Base-by-base conservation (phyloP, 2,888 invertebrate genomes). In the Andrena bicolor region DNA sequence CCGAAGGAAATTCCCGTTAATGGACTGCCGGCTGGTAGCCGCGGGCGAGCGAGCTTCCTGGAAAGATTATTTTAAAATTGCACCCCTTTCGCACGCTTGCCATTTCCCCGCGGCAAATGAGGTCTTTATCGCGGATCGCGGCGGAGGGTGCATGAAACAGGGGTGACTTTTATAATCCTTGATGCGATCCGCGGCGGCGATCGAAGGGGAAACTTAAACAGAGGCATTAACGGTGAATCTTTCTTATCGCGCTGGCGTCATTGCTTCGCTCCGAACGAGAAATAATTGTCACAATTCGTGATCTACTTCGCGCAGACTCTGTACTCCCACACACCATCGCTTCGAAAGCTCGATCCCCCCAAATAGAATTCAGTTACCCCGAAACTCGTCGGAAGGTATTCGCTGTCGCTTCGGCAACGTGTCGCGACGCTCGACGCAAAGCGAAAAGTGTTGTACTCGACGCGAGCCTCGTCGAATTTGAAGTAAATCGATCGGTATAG, bases 361-460 rank as follows among this genome's bases (percentile, higher is more conserved):
- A 7, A 30, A 58, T 58, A 10, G 32, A 10, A 23, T 26, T 56
- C 23, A 23, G 4, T 56, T 20, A 56, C 56, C 23, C 56, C 0
- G 23, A 26, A 56, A 4, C 3, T 10, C 10, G 23, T 56, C 56
- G 1, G 56, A 10, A 26, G 4, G 4, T 56, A 23, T 26, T 23
- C 56, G 56, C 10, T 4, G 30, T 8, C 28, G 74, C 16, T 28
- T 16, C 20, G 7, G 48, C 53, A 26, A 26, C 56, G 56, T 1
- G 41, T 63, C 72, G 41, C 76, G 53, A 70, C 51, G 72, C 48
- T 23, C 49, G 7, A 16, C n/a, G 64, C 60, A 60, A 77, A 77
- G 51, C 66, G 77, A 77, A 77, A 77, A 60, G 7, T 32, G 76
- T 26, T 73, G 76, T 76, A 73, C 32, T 49, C 10, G 56, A 56